Evolutionary conservation across 2,888 invertebrate species (phyloP).

Genomic region (Taphrorychus bicolor): DNA sequence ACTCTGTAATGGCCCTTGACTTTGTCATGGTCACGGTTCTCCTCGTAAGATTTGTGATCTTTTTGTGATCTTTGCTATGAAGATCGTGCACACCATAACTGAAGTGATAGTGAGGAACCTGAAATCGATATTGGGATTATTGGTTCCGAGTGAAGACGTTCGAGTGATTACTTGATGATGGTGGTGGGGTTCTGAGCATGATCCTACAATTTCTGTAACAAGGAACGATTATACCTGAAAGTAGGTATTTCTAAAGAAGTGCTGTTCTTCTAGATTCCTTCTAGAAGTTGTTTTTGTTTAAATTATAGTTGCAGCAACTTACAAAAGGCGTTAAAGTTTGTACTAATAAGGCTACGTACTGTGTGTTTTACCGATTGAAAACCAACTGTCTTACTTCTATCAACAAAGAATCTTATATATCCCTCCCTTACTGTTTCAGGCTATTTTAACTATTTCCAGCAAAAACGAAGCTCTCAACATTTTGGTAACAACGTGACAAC

Average conservation of each 20-base stretch:
- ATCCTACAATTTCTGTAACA: slow-evolving; percentile 24
- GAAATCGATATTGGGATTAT: neutral
- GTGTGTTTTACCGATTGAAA: neutral
- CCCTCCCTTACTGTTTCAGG: neutral
- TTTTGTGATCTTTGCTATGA: slow-evolving; percentile 56
- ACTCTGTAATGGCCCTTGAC: slow-evolving; percentile 56
- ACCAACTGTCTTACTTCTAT: neutral
- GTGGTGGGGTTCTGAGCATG: slow-evolving; percentile 28
- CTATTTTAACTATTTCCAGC: neutral
- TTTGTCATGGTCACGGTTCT: slow-evolving; percentile 55
- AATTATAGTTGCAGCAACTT: neutral
- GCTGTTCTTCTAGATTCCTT: neutral
- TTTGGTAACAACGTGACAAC: neutral
- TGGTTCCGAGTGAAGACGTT: neutral
- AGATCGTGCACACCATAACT: slow-evolving; percentile 58
- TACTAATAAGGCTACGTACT: neutral
- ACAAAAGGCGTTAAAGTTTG: slow-evolving; percentile 26
- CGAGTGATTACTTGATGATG: slow-evolving; percentile 16
- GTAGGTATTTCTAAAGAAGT: neutral
- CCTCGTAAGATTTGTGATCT: no score
- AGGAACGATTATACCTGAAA: slow-evolving; percentile 15
- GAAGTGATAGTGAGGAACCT: slow-evolving; percentile 50
- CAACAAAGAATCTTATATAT: neutral
- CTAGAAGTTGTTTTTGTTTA: neutral
- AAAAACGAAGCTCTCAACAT: neutral